Percentiles rank a stretch among this genome's conserved stretches.
phyloP scores from a whole-genome alignment of 2,797 vertebrate genomes.

The Zalophus californianus region DNA sequence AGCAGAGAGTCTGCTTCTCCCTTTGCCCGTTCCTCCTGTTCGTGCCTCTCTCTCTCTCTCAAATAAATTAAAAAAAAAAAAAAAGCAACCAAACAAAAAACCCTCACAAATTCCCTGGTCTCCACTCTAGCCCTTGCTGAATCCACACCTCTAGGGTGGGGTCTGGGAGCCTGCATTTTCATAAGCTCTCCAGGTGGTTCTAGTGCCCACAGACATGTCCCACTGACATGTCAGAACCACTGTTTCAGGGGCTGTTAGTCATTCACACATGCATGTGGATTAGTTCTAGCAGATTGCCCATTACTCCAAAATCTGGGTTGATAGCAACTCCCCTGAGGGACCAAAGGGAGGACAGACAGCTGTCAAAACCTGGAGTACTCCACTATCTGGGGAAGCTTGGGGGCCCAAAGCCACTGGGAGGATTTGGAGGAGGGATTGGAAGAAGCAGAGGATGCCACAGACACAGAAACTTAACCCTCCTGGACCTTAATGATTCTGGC shows the following conservation, averaged over 20 bases:
- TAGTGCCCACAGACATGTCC: background rate
- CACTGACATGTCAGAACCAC: background rate
- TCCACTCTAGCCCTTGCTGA: background rate
- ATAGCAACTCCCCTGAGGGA: background rate
- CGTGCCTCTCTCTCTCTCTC: too few species aligned
- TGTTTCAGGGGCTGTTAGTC: background rate
- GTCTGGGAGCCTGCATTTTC: background rate
- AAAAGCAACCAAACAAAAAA: background rate
- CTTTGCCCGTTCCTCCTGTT: background rate
- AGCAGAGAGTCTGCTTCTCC: background rate
- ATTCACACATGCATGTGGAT: background rate
- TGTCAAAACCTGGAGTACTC: background rate
- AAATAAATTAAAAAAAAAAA: too few species aligned
- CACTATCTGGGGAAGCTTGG: background rate
- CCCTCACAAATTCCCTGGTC: background rate
- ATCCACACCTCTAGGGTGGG: background rate
- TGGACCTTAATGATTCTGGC: background rate
- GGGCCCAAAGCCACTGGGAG: background rate
- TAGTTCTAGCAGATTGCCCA: background rate
- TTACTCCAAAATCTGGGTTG: background rate
- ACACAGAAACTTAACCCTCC: background rate
- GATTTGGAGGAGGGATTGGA: background rate
- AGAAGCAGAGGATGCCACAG: background rate
- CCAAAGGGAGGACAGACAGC: background rate
- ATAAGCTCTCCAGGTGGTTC: background rate